Conservation (phyloP, 2,113 vertebrate species). For the Sterna hirundo region DNA sequence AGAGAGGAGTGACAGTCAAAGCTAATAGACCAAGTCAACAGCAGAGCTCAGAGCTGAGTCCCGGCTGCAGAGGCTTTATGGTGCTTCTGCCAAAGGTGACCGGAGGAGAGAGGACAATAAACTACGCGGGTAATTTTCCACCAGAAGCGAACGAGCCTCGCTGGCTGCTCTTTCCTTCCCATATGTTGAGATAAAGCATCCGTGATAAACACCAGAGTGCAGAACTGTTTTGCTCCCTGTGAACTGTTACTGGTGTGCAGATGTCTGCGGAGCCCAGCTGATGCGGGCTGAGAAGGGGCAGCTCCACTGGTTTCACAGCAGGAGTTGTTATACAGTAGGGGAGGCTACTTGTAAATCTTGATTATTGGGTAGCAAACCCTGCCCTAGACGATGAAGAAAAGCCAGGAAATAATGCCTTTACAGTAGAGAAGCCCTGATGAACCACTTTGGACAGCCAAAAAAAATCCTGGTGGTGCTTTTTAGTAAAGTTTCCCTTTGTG, state of each 20-base stretch:
- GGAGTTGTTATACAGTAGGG: rapidly evolving
- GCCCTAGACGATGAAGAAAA: not conserved
- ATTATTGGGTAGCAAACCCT: not conserved
- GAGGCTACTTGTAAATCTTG: not conserved
- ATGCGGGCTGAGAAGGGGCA: not conserved
- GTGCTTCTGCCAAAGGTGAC: slow-evolving; percentile 10
- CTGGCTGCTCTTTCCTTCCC: slow-evolving; percentile 36
- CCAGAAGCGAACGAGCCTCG: not conserved
- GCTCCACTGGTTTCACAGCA: not conserved
- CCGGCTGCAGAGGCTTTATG: not conserved
- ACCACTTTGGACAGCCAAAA: not conserved
- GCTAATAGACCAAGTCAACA: not conserved
- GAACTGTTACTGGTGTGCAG: not conserved
- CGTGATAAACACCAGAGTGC: not conserved
- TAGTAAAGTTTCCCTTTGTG: not conserved
- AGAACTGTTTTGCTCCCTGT: not conserved
- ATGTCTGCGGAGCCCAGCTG: not conserved
- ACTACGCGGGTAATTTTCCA: not conserved
- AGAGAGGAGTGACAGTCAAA: not conserved
- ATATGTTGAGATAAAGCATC: slow-evolving; percentile 28
- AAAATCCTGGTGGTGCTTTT: not conserved
- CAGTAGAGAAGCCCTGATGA: not conserved
- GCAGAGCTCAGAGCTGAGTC: not conserved
- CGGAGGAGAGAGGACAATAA: not conserved
- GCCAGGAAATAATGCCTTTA: not conserved